These are phyloP conservation scores for Pipistrellus kuhlii DNA, from an alignment of 2,797 vertebrate genomes.

Conservation along the genomic window DNA sequence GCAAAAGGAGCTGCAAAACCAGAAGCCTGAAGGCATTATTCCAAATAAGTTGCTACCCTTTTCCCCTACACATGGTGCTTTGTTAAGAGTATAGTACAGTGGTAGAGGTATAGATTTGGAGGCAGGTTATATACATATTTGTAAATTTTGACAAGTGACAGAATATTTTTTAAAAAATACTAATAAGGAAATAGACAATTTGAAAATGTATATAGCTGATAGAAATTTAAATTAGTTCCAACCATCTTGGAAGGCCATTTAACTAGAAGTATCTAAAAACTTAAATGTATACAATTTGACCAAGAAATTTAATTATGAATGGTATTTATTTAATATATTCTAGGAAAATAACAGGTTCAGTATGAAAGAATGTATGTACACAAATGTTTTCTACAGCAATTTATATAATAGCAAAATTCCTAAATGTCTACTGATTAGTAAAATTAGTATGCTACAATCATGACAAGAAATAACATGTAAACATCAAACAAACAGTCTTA, in stretches of 20 bases:
- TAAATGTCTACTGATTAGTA: not conserved
- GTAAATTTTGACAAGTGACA: constrained; percentile 10
- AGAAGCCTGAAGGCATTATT: constrained; percentile 17
- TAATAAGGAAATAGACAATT: constrained; percentile 38
- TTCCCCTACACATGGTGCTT: not conserved
- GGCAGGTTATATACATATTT: constrained; percentile 21
- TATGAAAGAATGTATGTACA: not conserved
- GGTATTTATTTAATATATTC: constrained; percentile 38
- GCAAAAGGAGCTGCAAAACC: constrained; percentile 19
- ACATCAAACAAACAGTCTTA: not conserved
- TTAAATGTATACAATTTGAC: constrained; percentile 15
- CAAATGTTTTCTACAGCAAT: constrained; percentile 21
- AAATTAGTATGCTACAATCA: constrained; percentile 10
- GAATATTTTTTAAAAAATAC: constrained; percentile 14
- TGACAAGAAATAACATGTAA: constrained; percentile 20
- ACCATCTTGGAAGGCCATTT: not conserved
- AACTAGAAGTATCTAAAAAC: not conserved
- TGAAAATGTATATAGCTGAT: constrained; percentile 21
- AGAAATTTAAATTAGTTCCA: constrained; percentile 44
- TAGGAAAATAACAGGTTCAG: constrained; percentile 46
- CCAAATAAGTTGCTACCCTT: not conserved
- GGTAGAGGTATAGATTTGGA: constrained; percentile 20
- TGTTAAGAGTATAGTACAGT: not conserved
- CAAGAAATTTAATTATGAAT: constrained; percentile 51
- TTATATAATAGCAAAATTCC: constrained; percentile 13